A percentile compares a stretch with the other conserved stretches of the same genome.
Conservation (phyloP, 35 echinoderm and acorn worm genomes). For the Anneissia japonica region DNA sequence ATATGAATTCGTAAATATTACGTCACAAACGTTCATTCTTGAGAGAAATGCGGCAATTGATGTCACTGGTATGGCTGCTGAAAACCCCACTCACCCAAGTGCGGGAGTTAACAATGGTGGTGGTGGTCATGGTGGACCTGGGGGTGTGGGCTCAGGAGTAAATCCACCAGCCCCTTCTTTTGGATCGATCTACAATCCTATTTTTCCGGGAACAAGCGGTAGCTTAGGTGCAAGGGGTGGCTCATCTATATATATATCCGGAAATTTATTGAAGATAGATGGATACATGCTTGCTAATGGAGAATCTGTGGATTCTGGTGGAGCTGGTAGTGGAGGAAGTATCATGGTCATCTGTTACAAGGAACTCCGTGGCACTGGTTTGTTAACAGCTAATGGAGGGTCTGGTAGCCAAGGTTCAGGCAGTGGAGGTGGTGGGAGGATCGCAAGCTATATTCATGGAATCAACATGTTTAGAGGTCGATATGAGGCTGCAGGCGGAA, state of each 20-base stretch:
- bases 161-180: conserved; percentile 45
- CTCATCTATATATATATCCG: conserved; percentile 27
- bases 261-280: conserved; percentile 46
- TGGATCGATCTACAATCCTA: conserved; percentile 66
- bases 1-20: conserved; percentile 56
- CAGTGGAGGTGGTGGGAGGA: conserved; percentile 78
- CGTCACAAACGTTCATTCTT: conserved; percentile 29
- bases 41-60: conserved; percentile 61
- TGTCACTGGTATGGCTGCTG: conserved; percentile 38
- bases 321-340: conserved; percentile 78
- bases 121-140: conserved; percentile 68
- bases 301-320: not conserved
- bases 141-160: conserved; percentile 39
- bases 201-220: conserved; percentile 38
- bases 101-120: conserved; percentile 41
- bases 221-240: conserved; percentile 56
- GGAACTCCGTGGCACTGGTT: conserved; percentile 36
- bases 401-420: conserved; percentile 18
- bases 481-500: conserved; percentile 38
- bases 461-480: conserved; percentile 34
- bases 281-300: conserved; percentile 56
- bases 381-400: conserved; percentile 54
- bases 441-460: conserved; percentile 41
- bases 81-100: conserved; percentile 32
- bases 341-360: conserved; percentile 35